Conservation (phyloP, 2,113 vertebrate genomes). For the Pachycephala philippinensis region DNA sequence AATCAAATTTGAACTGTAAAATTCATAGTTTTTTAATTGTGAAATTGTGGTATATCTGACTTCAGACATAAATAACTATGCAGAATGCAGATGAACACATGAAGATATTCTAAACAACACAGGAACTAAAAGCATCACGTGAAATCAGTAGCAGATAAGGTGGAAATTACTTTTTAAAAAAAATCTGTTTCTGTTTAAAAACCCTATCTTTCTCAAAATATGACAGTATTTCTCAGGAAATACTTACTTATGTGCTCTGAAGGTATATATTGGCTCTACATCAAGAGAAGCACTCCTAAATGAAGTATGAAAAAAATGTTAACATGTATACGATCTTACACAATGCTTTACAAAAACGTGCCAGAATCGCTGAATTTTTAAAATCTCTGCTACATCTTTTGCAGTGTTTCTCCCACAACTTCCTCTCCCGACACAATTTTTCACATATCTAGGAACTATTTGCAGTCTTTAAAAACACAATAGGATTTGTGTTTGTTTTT, state of each 20-base stretch:
- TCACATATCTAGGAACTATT: background rate
- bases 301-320: constrained; percentile 36
- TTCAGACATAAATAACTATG: background rate
- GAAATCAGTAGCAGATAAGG: background rate
- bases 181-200: background rate
- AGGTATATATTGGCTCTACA: constrained; percentile 98
- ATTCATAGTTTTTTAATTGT: background rate
- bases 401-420: background rate
- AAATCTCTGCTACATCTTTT: background rate
- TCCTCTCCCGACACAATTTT: background rate
- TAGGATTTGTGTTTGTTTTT: background rate
- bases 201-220: background rate
- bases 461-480: background rate
- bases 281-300: constrained; percentile 93
- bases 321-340: background rate
- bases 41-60: background rate
- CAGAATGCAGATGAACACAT: background rate
- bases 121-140: background rate
- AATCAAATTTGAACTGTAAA: background rate
- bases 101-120: background rate
- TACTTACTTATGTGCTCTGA: constrained; percentile 94
- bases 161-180: background rate
- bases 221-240: background rate
- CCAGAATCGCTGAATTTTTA: background rate
- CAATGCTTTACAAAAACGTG: background rate